Conservation (phyloP, 1,140 invertebrate genomes). For the Temnothorax nylanderi region DNA sequence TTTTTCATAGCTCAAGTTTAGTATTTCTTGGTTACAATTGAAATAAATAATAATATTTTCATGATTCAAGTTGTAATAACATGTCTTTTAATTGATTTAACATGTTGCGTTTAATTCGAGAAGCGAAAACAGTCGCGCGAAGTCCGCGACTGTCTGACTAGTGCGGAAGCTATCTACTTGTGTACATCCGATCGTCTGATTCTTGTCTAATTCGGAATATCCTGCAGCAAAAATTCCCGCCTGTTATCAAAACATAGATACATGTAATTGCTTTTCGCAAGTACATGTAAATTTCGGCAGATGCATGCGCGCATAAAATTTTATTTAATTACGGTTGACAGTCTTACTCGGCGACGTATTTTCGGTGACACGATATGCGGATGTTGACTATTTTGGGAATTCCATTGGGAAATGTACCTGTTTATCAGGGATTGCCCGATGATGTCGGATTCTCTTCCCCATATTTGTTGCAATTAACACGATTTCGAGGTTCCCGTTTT, state of each 20-base stretch:
- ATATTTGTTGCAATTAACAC: slow-evolving; percentile 49
- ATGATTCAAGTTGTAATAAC: not conserved
- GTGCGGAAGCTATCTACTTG: slow-evolving; percentile 75
- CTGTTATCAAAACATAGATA: not conserved
- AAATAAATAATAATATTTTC: not conserved
- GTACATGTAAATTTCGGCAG: slow-evolving; percentile 26
- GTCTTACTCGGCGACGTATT: not conserved
- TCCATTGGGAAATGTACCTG: slow-evolving; percentile 1
- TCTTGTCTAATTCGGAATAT: not conserved
- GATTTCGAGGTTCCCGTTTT: slow-evolving; percentile 40
- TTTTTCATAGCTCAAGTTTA: not conserved
- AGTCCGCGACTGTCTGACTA: slow-evolving; percentile 70
- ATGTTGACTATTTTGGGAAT: slow-evolving; percentile 20
- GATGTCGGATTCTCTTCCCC: slow-evolving; percentile 1
- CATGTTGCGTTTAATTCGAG: not conserved
- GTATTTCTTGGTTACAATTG: not conserved
- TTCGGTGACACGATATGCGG: not conserved
- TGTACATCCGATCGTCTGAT: slow-evolving; percentile 5
- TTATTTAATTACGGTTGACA: slow-evolving; percentile 24
- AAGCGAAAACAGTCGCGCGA: not conserved
- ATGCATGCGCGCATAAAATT: not conserved
- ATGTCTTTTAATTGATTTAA: not conserved
- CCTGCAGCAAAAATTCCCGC: not conserved
- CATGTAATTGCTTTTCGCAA: slow-evolving; percentile 30
- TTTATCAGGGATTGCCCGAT: slow-evolving; percentile 22